Evolutionary conservation across 2,888 invertebrate species (phyloP).

Genomic region (Tinea pellionella): DNA sequence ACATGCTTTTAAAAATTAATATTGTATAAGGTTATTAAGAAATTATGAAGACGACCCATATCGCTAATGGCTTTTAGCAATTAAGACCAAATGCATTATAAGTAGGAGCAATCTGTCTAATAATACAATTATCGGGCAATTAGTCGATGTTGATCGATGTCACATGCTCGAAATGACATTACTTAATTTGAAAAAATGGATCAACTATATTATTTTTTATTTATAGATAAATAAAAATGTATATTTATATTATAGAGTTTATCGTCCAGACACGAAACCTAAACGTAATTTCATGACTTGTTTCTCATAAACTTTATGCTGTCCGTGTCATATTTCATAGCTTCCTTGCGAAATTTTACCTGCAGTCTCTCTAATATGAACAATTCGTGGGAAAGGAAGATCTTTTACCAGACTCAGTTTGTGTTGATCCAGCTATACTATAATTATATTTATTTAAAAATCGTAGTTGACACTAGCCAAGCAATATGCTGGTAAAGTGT

Average conservation of each 20-base stretch:
- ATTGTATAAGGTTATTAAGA: background rate
- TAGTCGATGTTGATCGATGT: background rate
- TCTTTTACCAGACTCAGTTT: background rate
- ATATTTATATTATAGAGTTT: slow-evolving; percentile 12
- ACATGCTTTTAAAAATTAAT: too few relatives aligned
- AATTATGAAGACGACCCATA: background rate
- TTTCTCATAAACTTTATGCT: slow-evolving; percentile 2
- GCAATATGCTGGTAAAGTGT: too few relatives aligned
- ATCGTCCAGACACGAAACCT: slow-evolving; percentile 12
- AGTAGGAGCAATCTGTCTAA: background rate
- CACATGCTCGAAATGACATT: background rate
- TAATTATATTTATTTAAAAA: too few relatives aligned
- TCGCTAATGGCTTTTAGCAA: slow-evolving; percentile 1
- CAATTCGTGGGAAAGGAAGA: background rate
- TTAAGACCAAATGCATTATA: background rate
- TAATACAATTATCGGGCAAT: background rate
- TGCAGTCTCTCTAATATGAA: background rate
- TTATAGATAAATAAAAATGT: background rate
- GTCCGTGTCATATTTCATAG: background rate
- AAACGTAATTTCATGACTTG: slow-evolving; percentile 12
- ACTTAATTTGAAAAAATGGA: slow-evolving; percentile 16
- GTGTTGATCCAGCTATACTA: too few relatives aligned
- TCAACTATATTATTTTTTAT: slow-evolving; percentile 17
- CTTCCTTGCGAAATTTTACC: background rate
- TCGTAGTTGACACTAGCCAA: too few relatives aligned